Percentiles rank a stretch among this genome's conserved stretches.
These are phyloP conservation scores for Falcunculus frontatus DNA, from an alignment of 2,113 vertebrate species.

Conservation along the genomic window DNA sequence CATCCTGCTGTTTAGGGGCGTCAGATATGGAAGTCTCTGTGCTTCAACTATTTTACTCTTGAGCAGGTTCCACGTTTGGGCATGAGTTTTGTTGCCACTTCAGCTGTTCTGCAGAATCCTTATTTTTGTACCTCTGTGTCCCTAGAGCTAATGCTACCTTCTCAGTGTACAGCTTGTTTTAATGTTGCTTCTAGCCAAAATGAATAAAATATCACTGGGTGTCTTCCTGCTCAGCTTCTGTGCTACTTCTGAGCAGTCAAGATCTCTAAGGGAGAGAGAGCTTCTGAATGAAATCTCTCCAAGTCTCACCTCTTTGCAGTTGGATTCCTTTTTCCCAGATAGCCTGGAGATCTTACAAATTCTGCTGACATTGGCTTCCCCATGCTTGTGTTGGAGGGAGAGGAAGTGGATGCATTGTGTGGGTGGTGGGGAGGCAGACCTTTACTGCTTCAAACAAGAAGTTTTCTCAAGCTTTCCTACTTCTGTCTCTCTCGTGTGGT, in stretches of 20 bases:
- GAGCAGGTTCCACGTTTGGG: neutral
- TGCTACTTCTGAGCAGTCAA: neutral
- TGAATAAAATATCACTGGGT: conserved; percentile 33
- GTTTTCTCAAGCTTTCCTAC: neutral
- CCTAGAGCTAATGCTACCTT: conserved; percentile 1
- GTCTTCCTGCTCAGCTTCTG: conserved; percentile 14
- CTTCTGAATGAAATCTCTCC: neutral
- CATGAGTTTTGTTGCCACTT: neutral
- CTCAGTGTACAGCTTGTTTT: neutral
- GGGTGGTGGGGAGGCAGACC: neutral
- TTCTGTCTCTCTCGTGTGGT: neutral
- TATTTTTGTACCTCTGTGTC: neutral
- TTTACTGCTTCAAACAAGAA: neutral
- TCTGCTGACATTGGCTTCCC: neutral
- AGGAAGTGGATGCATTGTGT: neutral
- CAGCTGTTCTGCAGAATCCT: neutral
- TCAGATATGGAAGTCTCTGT: neutral
- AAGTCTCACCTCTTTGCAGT: neutral
- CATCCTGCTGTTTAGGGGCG: neutral
- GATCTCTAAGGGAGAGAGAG: neutral
- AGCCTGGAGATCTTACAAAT: neutral
- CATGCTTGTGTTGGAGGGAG: neutral
- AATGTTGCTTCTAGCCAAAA: conserved; percentile 23
- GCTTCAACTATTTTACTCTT: neutral
- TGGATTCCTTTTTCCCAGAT: neutral